Evolutionary conservation across 2,888 invertebrate genomes (phyloP), one percentile per base, ranked within the genome.

Genomic region (Drosophila quinaria): DNA sequence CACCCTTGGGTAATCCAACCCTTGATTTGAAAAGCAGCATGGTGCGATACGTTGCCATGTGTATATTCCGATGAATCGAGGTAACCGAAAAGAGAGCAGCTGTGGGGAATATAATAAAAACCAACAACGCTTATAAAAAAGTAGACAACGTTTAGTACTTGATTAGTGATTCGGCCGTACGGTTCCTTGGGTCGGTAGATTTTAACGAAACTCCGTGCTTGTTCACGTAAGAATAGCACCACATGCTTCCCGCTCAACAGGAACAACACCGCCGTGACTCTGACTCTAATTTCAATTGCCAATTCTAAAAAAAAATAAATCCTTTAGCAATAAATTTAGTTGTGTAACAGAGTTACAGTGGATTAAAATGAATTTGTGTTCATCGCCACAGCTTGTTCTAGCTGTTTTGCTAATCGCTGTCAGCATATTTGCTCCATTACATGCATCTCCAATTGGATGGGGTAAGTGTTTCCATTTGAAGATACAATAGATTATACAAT

Each of bases 391-490:
- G 44, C 35, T 74, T 33, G 25, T 51, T 22, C 37, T 74, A 39
- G 60, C 61, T 41, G 31, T 54, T 3, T n/a, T 71, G 19, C 56
- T 41, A 29, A 54, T 65, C 41, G 39, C 47, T 63, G 25, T 58
- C 37, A 51, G 37, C 15, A 46, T 61, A 29, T 44, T 41, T n/a
- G 15, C 44, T 47, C 69, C 52, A 25, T 6, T 55, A 41, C 41
- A 55, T 41, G 84, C 69, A 68, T 69, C 76, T n/a, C 72, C 84
- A 17, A 60, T 74, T n/a, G 78, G 74, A 22, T 83, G 84, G 84
- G 83, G 83, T 83, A 87, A 83, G 81, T 58, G 15, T 42, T 11
- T 25, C 22, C 33, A 4, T 41, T 22, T 25, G 39, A 8, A 35
- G 33, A 11, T 41, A 46, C 6, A 29, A 56, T 4, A 6, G 59